Percentiles rank a stretch among this genome's conserved stretches.
Evolutionary conservation across 1,140 invertebrate genomes (phyloP).

Genomic region (Cardiocondyla obscurior): DNA sequence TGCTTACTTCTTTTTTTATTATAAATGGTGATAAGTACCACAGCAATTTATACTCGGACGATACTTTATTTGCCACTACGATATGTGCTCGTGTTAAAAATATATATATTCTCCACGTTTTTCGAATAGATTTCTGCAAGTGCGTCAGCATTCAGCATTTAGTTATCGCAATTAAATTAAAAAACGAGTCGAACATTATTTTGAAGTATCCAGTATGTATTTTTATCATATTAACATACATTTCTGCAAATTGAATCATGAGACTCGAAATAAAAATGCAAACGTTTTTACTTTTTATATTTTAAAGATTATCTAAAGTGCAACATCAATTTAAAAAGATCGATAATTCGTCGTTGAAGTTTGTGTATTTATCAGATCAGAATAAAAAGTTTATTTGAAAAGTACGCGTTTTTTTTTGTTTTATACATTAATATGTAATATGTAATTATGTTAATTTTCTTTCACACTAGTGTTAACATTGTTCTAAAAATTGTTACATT

Average conservation of each 20-base stretch:
- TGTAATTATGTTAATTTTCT: neutral
- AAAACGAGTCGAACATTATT: neutral
- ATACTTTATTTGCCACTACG: slow-evolving; percentile 18
- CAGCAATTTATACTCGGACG: neutral
- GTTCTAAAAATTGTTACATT: neutral
- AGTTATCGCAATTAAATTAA: neutral
- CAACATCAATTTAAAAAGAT: neutral
- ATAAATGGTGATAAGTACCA: slow-evolving; percentile 15
- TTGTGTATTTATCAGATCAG: slow-evolving; percentile 14
- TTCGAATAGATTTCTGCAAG: slow-evolving; percentile 17
- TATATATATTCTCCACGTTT: slow-evolving; percentile 7
- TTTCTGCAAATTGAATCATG: too few species aligned
- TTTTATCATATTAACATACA: neutral
- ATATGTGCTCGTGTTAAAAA: neutral
- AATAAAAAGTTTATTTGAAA: slow-evolving; percentile 5
- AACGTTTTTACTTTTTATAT: neutral
- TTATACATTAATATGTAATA: neutral
- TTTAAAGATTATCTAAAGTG: neutral
- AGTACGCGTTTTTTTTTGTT: neutral
- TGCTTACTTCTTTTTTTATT: slow-evolving; percentile 34
- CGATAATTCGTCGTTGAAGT: neutral
- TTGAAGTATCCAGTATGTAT: neutral
- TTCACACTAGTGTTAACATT: neutral
- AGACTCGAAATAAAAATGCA: too few species aligned
- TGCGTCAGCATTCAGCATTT: neutral